phyloP scores from a whole-genome alignment of 2,888 invertebrate species.

The Punctoribates punctum region DNA sequence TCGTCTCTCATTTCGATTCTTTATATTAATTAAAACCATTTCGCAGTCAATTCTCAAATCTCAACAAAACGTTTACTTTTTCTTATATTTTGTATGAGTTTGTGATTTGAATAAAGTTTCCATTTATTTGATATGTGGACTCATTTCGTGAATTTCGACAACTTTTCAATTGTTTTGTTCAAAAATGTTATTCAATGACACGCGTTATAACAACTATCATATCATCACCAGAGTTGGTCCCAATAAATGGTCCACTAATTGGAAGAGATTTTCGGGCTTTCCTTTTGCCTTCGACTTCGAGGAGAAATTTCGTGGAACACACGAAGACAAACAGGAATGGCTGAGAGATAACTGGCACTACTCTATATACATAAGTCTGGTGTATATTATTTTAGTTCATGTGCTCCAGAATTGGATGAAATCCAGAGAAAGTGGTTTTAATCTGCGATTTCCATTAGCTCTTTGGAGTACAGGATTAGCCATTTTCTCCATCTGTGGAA shows the following conservation, averaged over 20 bases:
- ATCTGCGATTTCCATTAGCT: conserved; percentile 77
- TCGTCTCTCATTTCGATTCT: too few species aligned
- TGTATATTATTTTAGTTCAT: conserved; percentile 91
- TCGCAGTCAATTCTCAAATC: too few species aligned
- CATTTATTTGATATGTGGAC: too few species aligned
- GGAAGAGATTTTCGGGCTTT: conserved; percentile 36
- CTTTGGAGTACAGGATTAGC: conserved; percentile 91
- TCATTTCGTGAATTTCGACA: too few species aligned
- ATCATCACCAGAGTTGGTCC: conserved; percentile 15
- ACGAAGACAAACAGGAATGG: conserved; percentile 67
- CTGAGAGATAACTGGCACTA: conserved; percentile 95
- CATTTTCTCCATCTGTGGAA: conserved; percentile 87
- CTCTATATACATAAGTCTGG: conserved; percentile 80
- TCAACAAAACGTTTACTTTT: too few species aligned
- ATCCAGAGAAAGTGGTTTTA: conserved; percentile 74
- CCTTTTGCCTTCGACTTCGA: conserved; percentile 39
- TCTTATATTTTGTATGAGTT: too few species aligned
- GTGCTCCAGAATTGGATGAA: conserved; percentile 92
- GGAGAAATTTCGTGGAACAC: conserved; percentile 8
- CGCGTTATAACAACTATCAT: conserved; percentile 36
- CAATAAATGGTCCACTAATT: conserved; percentile 33
- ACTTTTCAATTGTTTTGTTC: neutral
- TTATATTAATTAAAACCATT: too few species aligned
- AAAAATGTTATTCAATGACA: conserved; percentile 25
- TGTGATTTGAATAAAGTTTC: too few species aligned